Conservation (phyloP, 2,797 vertebrate species). For the Tiaroga cobitis region DNA sequence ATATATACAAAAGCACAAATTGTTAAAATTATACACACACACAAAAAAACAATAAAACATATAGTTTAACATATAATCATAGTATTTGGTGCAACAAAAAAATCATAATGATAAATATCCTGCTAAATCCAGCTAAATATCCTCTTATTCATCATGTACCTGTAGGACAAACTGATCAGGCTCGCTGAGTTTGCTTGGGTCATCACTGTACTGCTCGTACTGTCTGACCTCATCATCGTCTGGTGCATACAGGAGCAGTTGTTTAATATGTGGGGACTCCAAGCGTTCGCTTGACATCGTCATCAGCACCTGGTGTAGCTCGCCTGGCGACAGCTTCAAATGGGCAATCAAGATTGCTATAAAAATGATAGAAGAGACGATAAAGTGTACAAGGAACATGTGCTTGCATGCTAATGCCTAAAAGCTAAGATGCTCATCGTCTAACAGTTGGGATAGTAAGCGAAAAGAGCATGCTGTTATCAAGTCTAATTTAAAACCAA, state of each 20-base stretch:
- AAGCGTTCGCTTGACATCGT: conserved; percentile 88
- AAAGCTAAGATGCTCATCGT: background rate
- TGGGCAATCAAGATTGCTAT: conserved; percentile 96
- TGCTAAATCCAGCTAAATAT: background rate
- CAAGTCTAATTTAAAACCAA: background rate
- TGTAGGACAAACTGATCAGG: conserved; percentile 96
- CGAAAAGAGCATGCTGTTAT: background rate
- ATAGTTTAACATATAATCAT: background rate
- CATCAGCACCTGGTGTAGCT: conserved; percentile 91
- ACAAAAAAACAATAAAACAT: background rate
- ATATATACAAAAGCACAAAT: background rate
- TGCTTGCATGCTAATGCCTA: background rate
- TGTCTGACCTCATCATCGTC: conserved; percentile 91
- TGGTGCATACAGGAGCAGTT: conserved; percentile 92
- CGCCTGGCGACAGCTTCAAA: conserved; percentile 90
- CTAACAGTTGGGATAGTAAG: background rate
- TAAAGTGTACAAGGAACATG: background rate
- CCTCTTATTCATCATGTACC: conserved; percentile 71
- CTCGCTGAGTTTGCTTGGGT: conserved; percentile 91
- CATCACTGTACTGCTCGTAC: conserved; percentile 85
- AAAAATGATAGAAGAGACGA: background rate
- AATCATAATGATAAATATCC: background rate
- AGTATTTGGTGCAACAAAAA: background rate
- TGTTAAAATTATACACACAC: no score
- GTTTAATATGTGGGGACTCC: conserved; percentile 92